Evolutionary conservation across 2,888 invertebrate genomes (phyloP).

Genomic region (Acrobasis consociella): DNA sequence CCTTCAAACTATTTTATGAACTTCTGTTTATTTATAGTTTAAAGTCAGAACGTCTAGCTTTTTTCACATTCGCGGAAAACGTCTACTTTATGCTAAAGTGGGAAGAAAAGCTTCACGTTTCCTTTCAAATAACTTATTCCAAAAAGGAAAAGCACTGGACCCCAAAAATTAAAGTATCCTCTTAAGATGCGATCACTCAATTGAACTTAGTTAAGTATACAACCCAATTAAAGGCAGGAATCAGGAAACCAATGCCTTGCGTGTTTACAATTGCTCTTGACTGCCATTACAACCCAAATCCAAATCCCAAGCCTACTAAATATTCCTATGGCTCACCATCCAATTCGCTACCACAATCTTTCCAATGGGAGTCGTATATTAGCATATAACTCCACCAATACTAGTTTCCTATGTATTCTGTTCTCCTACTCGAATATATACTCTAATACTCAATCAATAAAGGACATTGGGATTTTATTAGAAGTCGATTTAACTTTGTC

Average conservation of each 20-base stretch:
- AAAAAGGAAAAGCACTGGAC: no score
- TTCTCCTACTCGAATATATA: slow-evolving; percentile 23
- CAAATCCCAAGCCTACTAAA: slow-evolving; percentile 71
- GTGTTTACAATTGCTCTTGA: slow-evolving; percentile 35
- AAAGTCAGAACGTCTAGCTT: no score
- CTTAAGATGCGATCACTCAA: not conserved
- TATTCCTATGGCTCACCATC: slow-evolving; percentile 75
- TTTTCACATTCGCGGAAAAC: no score
- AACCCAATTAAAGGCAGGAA: not conserved
- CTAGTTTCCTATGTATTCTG: slow-evolving; percentile 34
- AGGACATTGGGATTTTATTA: slow-evolving; percentile 29
- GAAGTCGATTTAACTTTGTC: slow-evolving; percentile 34
- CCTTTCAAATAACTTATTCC: no score
- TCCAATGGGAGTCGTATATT: slow-evolving; percentile 71
- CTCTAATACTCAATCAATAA: slow-evolving; percentile 29
- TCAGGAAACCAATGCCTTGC: not conserved
- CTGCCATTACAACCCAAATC: slow-evolving; percentile 46
- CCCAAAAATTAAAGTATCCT: no score
- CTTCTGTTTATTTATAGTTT: no score
- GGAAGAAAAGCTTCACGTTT: no score
- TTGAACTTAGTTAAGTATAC: not conserved
- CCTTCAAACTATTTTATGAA: no score
- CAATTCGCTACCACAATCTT: slow-evolving; percentile 72
- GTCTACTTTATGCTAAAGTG: no score
- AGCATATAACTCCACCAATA: slow-evolving; percentile 61